Conservation (phyloP, 2,797 vertebrate genomes). For the Lepus oiostolus region DNA sequence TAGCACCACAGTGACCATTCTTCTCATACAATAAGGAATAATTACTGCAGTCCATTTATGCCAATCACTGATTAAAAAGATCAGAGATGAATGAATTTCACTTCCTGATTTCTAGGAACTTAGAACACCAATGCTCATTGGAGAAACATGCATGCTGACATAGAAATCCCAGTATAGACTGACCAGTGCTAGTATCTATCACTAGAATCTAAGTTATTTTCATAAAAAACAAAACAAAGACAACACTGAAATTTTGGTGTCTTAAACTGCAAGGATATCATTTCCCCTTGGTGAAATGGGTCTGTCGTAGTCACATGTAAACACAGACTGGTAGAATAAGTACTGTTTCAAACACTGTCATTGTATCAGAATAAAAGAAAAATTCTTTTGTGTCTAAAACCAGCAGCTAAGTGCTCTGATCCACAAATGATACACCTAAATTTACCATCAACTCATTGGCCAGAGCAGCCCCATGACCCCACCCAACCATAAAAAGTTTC, state of each 20-base stretch:
- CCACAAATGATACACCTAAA: neutral
- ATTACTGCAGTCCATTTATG: neutral
- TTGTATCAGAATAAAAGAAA: neutral
- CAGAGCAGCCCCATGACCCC: neutral
- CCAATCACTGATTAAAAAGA: neutral
- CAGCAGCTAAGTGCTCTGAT: neutral
- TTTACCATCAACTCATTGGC: neutral
- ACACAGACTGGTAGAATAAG: neutral
- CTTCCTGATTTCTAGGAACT: neutral
- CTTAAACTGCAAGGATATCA: neutral
- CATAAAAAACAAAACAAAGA: neutral
- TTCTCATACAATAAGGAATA: neutral
- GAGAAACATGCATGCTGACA: neutral
- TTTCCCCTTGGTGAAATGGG: neutral
- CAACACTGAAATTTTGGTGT: neutral
- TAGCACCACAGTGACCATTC: neutral
- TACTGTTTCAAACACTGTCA: neutral
- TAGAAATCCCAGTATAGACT: neutral
- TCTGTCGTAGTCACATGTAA: neutral
- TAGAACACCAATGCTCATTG: neutral
- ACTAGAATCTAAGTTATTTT: neutral
- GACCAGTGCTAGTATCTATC: neutral
- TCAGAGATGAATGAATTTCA: neutral
- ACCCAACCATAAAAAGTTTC: neutral
- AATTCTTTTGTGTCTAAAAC: neutral